Conservation (phyloP, 2,888 invertebrate genomes). For the Scelioninae gen. 2 region DNA sequence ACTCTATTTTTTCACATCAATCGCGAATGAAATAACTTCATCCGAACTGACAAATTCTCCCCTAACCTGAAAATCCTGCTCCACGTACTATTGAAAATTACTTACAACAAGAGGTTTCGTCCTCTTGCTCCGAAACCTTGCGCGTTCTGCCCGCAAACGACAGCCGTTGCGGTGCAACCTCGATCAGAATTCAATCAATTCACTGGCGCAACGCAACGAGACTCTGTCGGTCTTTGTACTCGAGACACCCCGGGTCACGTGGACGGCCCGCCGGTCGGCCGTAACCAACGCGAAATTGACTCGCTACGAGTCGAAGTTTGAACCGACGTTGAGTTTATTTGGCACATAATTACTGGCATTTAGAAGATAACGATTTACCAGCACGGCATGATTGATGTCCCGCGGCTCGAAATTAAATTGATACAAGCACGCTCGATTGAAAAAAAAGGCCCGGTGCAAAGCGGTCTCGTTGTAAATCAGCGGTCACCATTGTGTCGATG, state of each 20-base stretch:
- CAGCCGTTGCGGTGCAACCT: no score
- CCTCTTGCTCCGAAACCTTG: slow-evolving; percentile 17
- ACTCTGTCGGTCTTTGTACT: no score
- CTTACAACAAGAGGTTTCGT: no score
- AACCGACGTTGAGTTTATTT: background rate
- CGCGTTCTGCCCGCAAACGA: no score
- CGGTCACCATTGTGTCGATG: background rate
- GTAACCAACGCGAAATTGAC: slow-evolving; percentile 27
- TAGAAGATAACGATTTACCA: background rate
- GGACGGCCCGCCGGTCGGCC: slow-evolving; percentile 22
- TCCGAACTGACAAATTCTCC: no score
- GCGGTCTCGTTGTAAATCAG: background rate
- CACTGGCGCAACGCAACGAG: no score
- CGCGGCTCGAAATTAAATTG: background rate
- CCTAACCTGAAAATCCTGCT: no score
- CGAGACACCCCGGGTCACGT: no score
- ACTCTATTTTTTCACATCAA: no score
- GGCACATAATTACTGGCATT: slow-evolving; percentile 11
- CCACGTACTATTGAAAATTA: no score
- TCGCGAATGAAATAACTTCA: no score
- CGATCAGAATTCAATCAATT: no score
- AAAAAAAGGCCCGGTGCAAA: background rate
- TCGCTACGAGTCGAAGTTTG: slow-evolving; percentile 18
- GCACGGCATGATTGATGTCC: background rate
- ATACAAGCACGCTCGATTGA: slow-evolving; percentile 7